These are phyloP conservation scores for Sebastes hopkinsi DNA, from an alignment of 2,797 vertebrate genomes.

Conservation along the genomic window DNA sequence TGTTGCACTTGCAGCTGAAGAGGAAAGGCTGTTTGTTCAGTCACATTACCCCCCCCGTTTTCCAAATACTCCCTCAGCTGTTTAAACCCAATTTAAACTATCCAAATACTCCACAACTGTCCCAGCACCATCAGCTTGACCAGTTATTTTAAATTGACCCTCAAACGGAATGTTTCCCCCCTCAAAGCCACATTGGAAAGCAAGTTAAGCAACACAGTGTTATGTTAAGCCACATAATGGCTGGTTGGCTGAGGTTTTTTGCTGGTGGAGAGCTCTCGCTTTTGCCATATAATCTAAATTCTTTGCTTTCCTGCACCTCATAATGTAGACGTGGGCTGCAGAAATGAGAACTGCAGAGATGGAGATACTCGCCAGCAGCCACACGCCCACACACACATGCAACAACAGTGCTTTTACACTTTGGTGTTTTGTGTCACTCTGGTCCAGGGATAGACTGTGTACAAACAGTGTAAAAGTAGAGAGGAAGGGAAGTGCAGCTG, in stretches of 20 bases:
- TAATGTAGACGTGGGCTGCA: constrained; percentile 47
- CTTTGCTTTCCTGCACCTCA: constrained; percentile 68
- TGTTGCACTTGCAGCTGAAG: constrained; percentile 73
- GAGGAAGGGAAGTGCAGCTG: background rate
- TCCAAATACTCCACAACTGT: constrained; percentile 65
- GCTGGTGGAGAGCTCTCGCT: constrained; percentile 46
- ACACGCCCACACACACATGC: constrained; percentile 52
- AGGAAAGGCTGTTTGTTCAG: constrained; percentile 63
- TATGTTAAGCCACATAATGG: constrained; percentile 76
- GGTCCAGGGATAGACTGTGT: background rate
- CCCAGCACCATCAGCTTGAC: constrained; percentile 24
- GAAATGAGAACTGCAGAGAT: constrained; percentile 43
- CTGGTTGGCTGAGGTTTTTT: constrained; percentile 58
- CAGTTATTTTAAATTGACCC: constrained; percentile 60
- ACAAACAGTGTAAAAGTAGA: constrained; percentile 7
- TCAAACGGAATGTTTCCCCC: constrained; percentile 47
- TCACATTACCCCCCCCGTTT: constrained; percentile 42
- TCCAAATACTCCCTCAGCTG: constrained; percentile 61
- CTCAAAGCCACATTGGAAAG: constrained; percentile 55
- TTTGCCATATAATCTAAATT: constrained; percentile 73
- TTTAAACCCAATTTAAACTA: constrained; percentile 67
- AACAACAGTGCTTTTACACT: constrained; percentile 47
- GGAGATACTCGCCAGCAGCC: constrained; percentile 44
- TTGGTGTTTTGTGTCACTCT: constrained; percentile 16
- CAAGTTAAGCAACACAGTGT: constrained; percentile 44